Conservation (phyloP, 2,888 invertebrate genomes). For the Dryadula phaetusa region DNA sequence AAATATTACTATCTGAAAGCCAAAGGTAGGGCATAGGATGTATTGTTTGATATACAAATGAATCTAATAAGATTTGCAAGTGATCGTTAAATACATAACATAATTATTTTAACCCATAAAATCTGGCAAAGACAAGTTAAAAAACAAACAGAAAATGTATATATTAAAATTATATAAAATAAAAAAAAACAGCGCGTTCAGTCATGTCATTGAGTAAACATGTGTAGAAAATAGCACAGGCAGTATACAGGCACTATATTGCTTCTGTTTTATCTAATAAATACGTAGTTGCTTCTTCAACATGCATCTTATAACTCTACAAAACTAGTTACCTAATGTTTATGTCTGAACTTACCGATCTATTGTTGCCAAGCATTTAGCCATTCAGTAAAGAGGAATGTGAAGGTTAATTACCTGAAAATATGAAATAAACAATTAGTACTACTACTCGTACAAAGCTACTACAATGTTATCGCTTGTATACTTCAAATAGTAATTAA, state of each 20-base stretch:
- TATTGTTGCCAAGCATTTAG: conserved; percentile 76
- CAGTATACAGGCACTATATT: neutral
- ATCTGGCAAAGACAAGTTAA: too few relatives aligned
- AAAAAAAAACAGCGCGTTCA: neutral
- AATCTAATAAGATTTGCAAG: too few relatives aligned
- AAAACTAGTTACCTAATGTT: conserved; percentile 59
- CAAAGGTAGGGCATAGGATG: too few relatives aligned
- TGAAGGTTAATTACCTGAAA: conserved; percentile 83
- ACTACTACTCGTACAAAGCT: conserved; percentile 38
- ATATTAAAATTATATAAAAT: neutral
- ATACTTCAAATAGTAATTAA: neutral
- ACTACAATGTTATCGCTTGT: conserved; percentile 21
- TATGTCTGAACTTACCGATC: conserved; percentile 75
- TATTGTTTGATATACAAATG: too few relatives aligned
- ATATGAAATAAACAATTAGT: conserved; percentile 72
- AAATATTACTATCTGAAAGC: too few relatives aligned
- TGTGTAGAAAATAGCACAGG: neutral
- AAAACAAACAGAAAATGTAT: too few relatives aligned
- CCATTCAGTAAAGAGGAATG: conserved; percentile 73
- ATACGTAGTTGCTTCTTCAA: neutral
- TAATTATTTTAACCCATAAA: too few relatives aligned
- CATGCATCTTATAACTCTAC: conserved; percentile 10
- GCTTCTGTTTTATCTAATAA: neutral
- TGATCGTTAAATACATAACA: too few relatives aligned
- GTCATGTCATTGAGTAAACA: neutral